Evolutionary conservation across 2,797 vertebrate species (phyloP).

Genomic region (Hemibagrus guttatus): DNA sequence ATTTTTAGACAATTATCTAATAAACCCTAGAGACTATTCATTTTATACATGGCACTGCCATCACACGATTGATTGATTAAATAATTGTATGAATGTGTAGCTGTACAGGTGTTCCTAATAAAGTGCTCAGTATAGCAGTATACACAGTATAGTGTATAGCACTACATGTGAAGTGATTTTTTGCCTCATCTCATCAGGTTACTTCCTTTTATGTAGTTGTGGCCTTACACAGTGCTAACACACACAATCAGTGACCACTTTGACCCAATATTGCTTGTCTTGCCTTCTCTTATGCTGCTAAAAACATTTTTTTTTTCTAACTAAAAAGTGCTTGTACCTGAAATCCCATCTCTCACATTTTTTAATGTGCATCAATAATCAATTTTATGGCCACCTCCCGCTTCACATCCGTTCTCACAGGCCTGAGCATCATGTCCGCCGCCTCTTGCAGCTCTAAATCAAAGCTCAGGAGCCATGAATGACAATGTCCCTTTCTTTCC

Average conservation of each 20-base stretch:
- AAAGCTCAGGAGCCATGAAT: conserved; percentile 62
- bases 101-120: no score
- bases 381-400: conserved; percentile 51
- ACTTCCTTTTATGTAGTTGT: background rate
- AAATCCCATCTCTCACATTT: conserved; percentile 17
- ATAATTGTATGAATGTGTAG: no score
- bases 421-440: conserved; percentile 34
- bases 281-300: background rate
- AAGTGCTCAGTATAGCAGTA: no score
- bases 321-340: conserved; percentile 28
- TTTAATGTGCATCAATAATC: conserved; percentile 51
- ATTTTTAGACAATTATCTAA: no score
- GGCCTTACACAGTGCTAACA: background rate
- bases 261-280: background rate
- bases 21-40: no score
- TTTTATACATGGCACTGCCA: no score
- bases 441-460: conserved; percentile 59
- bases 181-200: background rate
- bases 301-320: background rate
- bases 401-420: conserved; percentile 52
- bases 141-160: no score
- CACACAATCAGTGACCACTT: background rate
- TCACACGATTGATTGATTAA: no score
- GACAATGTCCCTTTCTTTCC: conserved; percentile 62
- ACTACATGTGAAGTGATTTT: background rate